Evolutionary conservation across 2,113 vertebrate species (phyloP).

Genomic region (Glaucidium brasilianum): DNA sequence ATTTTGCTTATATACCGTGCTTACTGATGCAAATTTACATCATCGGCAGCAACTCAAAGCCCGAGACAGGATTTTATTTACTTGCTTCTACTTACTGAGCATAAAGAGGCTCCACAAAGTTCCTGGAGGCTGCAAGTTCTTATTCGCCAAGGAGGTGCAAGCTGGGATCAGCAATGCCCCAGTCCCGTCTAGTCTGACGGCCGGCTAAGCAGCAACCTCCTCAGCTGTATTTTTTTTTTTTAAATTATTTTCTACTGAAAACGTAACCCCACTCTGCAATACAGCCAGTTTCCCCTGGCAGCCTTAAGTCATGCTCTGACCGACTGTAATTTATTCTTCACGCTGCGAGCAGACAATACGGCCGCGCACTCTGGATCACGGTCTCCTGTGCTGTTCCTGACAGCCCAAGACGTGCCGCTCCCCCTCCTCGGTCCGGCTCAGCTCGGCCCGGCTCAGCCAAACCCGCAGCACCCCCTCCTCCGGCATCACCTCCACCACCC

Average conservation of each 20-base stretch:
- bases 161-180: neutral
- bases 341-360: neutral
- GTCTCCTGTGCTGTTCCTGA: neutral
- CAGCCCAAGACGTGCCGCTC: neutral
- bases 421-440: too few species aligned
- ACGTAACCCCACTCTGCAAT: neutral
- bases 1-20: neutral
- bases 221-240: neutral
- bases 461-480: too few species aligned
- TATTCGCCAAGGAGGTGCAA: neutral
- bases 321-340: neutral
- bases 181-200: neutral
- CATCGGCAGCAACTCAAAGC: neutral
- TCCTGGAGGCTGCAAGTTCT: neutral
- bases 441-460: too few species aligned
- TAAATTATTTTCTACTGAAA: neutral
- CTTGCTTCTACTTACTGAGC: neutral
- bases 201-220: neutral
- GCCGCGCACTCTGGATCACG: neutral
- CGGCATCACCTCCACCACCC: too few species aligned
- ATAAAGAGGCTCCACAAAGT: accelerated
- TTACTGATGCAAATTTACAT: neutral
- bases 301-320: neutral
- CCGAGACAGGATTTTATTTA: neutral
- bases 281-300: neutral